Evolutionary conservation across 2,797 vertebrate genomes (phyloP), one percentile per base, ranked within the genome.

Genomic region (Argentina silus): DNA sequence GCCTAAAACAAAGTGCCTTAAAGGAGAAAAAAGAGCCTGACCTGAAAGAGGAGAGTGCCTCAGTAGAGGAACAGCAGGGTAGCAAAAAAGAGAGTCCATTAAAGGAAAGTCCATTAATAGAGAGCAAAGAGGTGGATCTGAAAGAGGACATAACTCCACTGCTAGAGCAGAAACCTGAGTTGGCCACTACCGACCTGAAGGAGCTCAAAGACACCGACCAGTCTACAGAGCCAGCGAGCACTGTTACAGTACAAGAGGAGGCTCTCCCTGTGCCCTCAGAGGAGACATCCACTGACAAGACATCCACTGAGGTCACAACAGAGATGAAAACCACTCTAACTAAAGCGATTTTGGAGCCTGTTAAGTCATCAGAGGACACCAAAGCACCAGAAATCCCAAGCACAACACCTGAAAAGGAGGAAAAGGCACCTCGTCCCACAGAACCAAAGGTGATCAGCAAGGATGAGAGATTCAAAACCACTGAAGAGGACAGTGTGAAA

Each of bases 381-480:
- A 72, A 73, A 53, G 15, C 1, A 23, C 9, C 6, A 59, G 70
- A 73, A 75, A 69, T 47, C 5, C n/a, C 67, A 70, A 65, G 21
- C 47, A 23, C 44, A 72, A n/a, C 36, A 70, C 2, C 51, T 2
- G 67, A 67, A 65, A 67, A 57, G 56, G 56, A 79, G 66, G 57
- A 56, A 3, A 70, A 36, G 27, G 27, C 27, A 36, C 4, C 27
- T 36, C 1, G 45, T 55, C 0, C 63, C 7, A 53, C 59, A 27
- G 79, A 83, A 42, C 11, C 21, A 70, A 73, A 78, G 17, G 64
- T 63, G 75, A 73, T 5, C 21, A 60, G 19, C 66, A 27, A 71
- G 74, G 14, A 61, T 17, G 70, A 81, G 50, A 50, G 11, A 10
- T 27, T 3, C 27, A 71, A 69, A 57, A 44, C 19, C 36, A 21